Evolutionary conservation across 2,797 vertebrate genomes (phyloP).

Genomic region (Danionella dracula): DNA sequence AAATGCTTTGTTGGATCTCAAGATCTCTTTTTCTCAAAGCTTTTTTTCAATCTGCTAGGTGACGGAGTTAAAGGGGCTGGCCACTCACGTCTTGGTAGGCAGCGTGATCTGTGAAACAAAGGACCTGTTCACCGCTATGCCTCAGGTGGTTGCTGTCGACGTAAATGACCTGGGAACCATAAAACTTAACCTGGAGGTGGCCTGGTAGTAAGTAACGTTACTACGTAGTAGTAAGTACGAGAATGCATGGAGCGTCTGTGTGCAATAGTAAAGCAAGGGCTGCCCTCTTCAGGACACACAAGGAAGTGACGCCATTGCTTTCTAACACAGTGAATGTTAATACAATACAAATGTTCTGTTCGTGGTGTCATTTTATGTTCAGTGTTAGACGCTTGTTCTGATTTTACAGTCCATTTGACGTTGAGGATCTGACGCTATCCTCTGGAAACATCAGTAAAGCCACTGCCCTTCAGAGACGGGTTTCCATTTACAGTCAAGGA

Average conservation of each 20-base stretch:
- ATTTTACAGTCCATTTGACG: conserved; percentile 84
- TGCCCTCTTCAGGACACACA: conserved; percentile 51
- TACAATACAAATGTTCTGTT: neutral
- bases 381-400: neutral
- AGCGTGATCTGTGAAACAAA: conserved; percentile 97
- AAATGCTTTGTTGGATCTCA: neutral
- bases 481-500: conserved; percentile 96
- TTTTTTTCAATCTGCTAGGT: conserved; percentile 67
- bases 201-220: conserved; percentile 90
- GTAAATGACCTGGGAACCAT: conserved; percentile 97
- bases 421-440: conserved; percentile 88
- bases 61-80: conserved; percentile 93
- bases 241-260: neutral
- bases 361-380: neutral
- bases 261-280: neutral
- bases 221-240: no score
- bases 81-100: conserved; percentile 92
- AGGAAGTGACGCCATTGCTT: neutral
- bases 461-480: conserved; percentile 87
- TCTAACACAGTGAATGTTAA: no score
- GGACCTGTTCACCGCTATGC: conserved; percentile 92
- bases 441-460: conserved; percentile 86
- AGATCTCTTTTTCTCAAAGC: neutral
- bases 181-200: conserved; percentile 96
- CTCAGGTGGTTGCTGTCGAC: conserved; percentile 95